Evolutionary conservation across 1,140 invertebrate genomes (phyloP).

Genomic region (Diabrotica undecimpunctata): DNA sequence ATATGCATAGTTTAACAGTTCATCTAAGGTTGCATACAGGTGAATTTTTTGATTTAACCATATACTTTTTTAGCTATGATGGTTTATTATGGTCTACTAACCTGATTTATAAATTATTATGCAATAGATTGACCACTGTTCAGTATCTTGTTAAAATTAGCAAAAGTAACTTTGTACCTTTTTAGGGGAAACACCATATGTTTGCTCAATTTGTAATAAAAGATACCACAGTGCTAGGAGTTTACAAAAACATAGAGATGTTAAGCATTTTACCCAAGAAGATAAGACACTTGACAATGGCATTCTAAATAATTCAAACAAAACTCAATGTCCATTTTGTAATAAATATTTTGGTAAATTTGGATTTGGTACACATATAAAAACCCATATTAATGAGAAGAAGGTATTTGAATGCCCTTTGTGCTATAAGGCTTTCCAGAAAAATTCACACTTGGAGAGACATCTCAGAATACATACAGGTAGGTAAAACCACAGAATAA

Average conservation of each 20-base stretch:
- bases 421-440: slow-evolving; percentile 15
- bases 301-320: not conserved
- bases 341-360: slow-evolving; percentile 12
- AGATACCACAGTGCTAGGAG: slow-evolving; percentile 12
- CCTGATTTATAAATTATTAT: not conserved
- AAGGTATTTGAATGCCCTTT: slow-evolving; percentile 8
- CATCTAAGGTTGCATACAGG: slow-evolving; percentile 13
- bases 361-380: slow-evolving; percentile 20
- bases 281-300: not conserved
- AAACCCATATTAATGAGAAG: slow-evolving; percentile 7
- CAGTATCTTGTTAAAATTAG: not conserved
- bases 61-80: too few relatives aligned
- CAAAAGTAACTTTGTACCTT: not conserved
- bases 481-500: too few relatives aligned
- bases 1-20: slow-evolving; percentile 11
- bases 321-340: slow-evolving; percentile 13
- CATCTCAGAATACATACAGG: slow-evolving; percentile 18
- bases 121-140: not conserved
- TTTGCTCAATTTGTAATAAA: slow-evolving; percentile 16
- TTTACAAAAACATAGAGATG: slow-evolving; percentile 15
- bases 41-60: not conserved
- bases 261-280: slow-evolving; percentile 4
- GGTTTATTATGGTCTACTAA: not conserved
- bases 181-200: slow-evolving; percentile 14
- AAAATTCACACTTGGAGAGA: slow-evolving; percentile 15